These are phyloP conservation scores for Eulemur mongoz DNA, from an alignment of 2,797 vertebrate genomes.

Conservation along the genomic window DNA sequence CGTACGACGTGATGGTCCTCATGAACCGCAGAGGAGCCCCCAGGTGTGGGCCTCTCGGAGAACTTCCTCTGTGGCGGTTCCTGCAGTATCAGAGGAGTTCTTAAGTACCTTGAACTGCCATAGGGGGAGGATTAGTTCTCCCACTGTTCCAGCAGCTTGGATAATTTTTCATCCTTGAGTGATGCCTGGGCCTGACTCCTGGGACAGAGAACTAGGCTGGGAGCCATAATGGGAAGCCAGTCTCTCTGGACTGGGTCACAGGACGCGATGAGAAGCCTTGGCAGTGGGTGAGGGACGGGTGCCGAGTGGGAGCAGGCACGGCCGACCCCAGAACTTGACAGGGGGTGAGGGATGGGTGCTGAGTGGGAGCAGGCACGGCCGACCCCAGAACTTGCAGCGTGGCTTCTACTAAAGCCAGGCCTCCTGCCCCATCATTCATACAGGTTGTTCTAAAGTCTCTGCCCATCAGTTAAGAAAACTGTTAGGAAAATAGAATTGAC, in stretches of 20 bases:
- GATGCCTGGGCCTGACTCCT: not conserved
- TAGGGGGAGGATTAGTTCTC: not conserved
- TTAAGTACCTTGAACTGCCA: not conserved
- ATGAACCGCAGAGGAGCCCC: not conserved
- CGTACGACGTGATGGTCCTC: rapidly evolving
- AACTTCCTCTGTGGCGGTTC: not conserved
- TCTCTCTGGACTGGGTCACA: not conserved
- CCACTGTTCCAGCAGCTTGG: not conserved
- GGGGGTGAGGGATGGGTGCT: not conserved
- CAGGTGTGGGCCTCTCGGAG: not conserved
- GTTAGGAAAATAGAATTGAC: constrained; percentile 34
- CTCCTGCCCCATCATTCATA: not conserved
- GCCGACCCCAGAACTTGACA: not conserved
- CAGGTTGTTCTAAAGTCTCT: not conserved
- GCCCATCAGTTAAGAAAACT: constrained; percentile 44
- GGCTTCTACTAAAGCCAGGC: constrained; percentile 59
- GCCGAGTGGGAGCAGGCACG: not conserved
- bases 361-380: not conserved
- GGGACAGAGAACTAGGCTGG: not conserved
- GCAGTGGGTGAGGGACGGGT: not conserved
- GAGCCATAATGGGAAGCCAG: constrained; percentile 32
- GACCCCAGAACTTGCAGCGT: not conserved
- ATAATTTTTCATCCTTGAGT: not conserved
- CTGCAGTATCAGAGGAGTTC: not conserved
- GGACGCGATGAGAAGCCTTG: constrained; percentile 24